phyloP scores from a whole-genome alignment of 2,113 vertebrate species.

The Gila orcuttii region DNA sequence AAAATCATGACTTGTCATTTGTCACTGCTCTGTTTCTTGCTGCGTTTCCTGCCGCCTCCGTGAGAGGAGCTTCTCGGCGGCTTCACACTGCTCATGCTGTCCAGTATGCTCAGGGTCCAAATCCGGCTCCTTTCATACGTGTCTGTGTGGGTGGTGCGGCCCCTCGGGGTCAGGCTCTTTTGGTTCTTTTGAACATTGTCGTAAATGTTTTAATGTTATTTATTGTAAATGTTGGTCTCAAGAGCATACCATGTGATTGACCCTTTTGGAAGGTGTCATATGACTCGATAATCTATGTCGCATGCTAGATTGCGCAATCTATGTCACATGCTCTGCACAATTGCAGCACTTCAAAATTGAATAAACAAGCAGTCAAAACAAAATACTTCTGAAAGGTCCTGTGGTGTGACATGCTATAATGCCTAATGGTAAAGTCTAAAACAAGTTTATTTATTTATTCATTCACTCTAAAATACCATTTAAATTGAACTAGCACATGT shows the following conservation, averaged over 20 bases:
- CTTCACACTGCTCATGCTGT: neutral
- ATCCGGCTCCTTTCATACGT: neutral
- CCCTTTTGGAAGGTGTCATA: neutral
- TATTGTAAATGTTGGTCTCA: slow-evolving; percentile 6
- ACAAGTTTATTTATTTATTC: neutral
- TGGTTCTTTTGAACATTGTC: neutral
- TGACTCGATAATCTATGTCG: neutral
- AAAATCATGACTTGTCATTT: slow-evolving; percentile 14
- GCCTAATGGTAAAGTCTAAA: neutral
- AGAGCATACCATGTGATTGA: neutral
- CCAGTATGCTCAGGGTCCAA: neutral
- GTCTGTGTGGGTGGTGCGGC: neutral
- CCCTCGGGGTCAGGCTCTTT: neutral
- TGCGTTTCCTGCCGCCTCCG: neutral
- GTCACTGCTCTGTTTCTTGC: slow-evolving; percentile 7
- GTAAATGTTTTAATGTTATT: slow-evolving; percentile 22
- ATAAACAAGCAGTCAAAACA: neutral
- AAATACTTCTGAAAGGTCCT: neutral
- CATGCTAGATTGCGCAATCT: neutral
- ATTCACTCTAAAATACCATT: neutral
- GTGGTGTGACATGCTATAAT: neutral
- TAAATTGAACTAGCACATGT: no score
- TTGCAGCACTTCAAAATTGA: neutral
- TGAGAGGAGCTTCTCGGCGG: neutral
- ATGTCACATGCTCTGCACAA: neutral